Conservation (phyloP, 2,888 invertebrate genomes). For the Toxonevra muliebris region DNA sequence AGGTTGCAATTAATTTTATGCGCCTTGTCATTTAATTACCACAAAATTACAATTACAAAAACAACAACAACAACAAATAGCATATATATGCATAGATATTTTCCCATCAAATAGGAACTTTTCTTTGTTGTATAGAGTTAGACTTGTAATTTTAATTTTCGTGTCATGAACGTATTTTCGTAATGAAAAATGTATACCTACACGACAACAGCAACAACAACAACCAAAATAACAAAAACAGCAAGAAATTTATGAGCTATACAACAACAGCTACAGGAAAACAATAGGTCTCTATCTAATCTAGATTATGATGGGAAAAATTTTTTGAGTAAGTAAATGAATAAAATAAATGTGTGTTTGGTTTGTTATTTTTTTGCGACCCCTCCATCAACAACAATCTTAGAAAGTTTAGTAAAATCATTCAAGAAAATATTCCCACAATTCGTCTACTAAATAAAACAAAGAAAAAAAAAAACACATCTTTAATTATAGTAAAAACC, state of each 20-base stretch:
- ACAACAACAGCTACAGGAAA: not conserved
- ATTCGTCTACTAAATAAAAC: not conserved
- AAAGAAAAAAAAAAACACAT: not conserved
- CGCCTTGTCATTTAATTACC: conserved; percentile 20
- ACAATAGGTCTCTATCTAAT: conserved; percentile 18
- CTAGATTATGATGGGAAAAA: conserved; percentile 41
- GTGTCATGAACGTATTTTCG: conserved; percentile 34
- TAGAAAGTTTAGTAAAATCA: not conserved
- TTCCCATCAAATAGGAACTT: conserved; percentile 11
- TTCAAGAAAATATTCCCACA: conserved; percentile 24
- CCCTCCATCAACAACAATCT: no score
- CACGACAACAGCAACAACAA: conserved; percentile 1
- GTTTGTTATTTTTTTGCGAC: no score
- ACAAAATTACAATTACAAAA: conserved; percentile 18
- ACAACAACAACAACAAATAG: conserved; percentile 5
- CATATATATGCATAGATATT: conserved; percentile 1
- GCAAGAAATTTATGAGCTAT: conserved; percentile 26
- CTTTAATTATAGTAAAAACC: not conserved
- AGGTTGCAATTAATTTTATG: conserved; percentile 18
- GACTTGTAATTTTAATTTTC: conserved; percentile 17
- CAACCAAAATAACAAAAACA: not conserved
- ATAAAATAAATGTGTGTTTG: no score
- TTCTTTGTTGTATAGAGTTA: no score
- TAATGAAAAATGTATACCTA: conserved; percentile 12
- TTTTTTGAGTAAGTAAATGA: not conserved